These are phyloP conservation scores for Anodontia alba DNA, from an alignment of 2,888 invertebrate genomes.

Conservation along the genomic window DNA sequence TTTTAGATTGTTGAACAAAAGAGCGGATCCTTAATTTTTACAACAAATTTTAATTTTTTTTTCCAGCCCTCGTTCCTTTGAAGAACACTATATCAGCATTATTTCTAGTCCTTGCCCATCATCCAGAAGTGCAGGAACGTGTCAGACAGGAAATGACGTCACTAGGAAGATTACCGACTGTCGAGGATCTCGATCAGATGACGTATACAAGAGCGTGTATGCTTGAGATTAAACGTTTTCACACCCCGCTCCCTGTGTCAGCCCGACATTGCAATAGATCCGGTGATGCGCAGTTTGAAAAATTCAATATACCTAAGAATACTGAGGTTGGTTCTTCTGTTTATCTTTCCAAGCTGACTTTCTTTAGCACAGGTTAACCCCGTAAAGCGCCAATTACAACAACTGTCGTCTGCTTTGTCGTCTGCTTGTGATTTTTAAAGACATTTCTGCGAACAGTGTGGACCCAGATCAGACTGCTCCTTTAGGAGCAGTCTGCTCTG, in stretches of 20 bases:
- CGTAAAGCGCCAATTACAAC: too few species aligned
- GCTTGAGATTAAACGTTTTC: conserved; percentile 70
- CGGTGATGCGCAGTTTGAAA: conserved; percentile 62
- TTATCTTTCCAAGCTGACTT: background rate
- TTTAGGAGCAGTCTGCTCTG: too few species aligned
- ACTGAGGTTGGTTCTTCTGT: conserved; percentile 49
- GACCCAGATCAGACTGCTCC: too few species aligned
- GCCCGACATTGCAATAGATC: conserved; percentile 72
- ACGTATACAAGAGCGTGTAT: conserved; percentile 73
- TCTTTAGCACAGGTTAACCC: background rate
- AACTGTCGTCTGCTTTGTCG: too few species aligned
- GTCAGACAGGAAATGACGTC: conserved; percentile 70
- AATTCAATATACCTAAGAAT: conserved; percentile 63
- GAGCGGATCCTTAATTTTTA: too few species aligned
- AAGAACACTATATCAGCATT: conserved; percentile 64
- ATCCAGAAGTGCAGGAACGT: conserved; percentile 68
- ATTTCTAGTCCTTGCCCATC: conserved; percentile 65
- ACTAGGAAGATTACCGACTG: conserved; percentile 57
- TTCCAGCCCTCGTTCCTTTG: conserved; percentile 66
- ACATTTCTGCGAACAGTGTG: too few species aligned
- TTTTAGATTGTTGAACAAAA: too few species aligned
- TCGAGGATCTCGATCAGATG: conserved; percentile 56
- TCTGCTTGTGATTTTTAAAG: too few species aligned
- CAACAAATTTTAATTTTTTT: too few species aligned
- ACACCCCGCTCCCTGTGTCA: conserved; percentile 73